phyloP scores from a whole-genome alignment of 2,888 invertebrate species.

The Julus scandinavius region DNA sequence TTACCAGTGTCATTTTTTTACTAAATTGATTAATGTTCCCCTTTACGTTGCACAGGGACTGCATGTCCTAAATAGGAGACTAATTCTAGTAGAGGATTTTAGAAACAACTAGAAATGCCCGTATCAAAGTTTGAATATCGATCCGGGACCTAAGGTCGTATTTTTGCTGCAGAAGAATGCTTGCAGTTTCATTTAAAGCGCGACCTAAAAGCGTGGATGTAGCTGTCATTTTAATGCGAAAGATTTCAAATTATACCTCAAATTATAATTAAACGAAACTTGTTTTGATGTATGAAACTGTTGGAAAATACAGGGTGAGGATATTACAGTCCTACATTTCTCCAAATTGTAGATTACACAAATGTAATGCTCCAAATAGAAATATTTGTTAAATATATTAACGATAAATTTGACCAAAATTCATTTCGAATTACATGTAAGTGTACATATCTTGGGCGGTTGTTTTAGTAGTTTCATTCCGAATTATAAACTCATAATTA shows the following conservation, averaged over 20 bases:
- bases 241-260: neutral
- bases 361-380: no score
- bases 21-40: neutral
- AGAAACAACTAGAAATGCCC: neutral
- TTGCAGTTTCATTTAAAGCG: neutral
- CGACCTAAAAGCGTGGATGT: neutral
- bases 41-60: neutral
- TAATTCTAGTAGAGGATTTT: neutral
- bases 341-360: no score
- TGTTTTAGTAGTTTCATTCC: no score
- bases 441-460: no score
- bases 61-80: neutral
- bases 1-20: neutral
- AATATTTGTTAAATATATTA: no score
- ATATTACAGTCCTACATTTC: no score
- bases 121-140: slow-evolving; percentile 32
- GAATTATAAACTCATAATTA: no score
- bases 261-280: neutral
- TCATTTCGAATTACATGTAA: no score
- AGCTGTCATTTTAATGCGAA: neutral
- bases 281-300: neutral
- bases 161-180: neutral
- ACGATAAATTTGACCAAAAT: no score
- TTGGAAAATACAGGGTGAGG: neutral
- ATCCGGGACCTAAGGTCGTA: neutral